A percentile compares a stretch with the other conserved stretches of the same genome.
Evolutionary conservation across 1,140 invertebrate species (phyloP).

Genomic region (Plectrocnemia conspersa): DNA sequence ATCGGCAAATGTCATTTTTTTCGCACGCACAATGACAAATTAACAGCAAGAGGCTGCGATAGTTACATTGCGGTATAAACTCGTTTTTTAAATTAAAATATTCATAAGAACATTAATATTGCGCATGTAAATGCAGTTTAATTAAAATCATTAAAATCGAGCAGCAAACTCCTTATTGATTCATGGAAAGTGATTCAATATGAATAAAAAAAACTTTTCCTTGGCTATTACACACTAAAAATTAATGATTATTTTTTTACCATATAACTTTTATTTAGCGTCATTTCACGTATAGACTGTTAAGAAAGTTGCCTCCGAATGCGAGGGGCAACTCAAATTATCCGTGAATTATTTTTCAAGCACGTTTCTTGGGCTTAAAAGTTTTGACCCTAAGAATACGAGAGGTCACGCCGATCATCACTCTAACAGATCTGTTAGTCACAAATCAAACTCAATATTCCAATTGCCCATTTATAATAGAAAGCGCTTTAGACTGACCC

Average conservation of each 20-base stretch:
- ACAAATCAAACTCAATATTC: conserved; percentile 19
- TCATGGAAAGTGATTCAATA: no score
- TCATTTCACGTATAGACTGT: conserved; percentile 22
- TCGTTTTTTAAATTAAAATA: no score
- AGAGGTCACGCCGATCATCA: conserved; percentile 27
- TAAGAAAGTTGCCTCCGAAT: conserved; percentile 21
- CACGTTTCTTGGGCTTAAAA: conserved; percentile 27
- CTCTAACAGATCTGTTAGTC: conserved; percentile 10
- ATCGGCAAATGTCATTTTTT: no score
- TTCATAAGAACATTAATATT: no score
- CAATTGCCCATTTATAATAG: conserved; percentile 22
- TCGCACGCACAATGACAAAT: no score
- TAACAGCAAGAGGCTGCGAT: no score
- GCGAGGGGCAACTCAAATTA: conserved; percentile 18
- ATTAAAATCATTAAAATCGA: no score
- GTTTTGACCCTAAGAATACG: conserved; percentile 17
- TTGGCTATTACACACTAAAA: not conserved
- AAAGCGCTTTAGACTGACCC: conserved; percentile 4
- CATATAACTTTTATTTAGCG: conserved; percentile 3
- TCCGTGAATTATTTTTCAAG: conserved; percentile 26
- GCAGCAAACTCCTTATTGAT: no score
- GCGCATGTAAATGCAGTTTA: no score
- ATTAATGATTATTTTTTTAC: conserved; percentile 1
- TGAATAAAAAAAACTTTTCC: no score
- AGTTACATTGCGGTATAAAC: no score